A percentile compares a stretch with the other conserved stretches of the same genome.
These are phyloP conservation scores for Cyprinodon tularosa DNA, from an alignment of 2,113 vertebrate species.

Conservation along the genomic window DNA sequence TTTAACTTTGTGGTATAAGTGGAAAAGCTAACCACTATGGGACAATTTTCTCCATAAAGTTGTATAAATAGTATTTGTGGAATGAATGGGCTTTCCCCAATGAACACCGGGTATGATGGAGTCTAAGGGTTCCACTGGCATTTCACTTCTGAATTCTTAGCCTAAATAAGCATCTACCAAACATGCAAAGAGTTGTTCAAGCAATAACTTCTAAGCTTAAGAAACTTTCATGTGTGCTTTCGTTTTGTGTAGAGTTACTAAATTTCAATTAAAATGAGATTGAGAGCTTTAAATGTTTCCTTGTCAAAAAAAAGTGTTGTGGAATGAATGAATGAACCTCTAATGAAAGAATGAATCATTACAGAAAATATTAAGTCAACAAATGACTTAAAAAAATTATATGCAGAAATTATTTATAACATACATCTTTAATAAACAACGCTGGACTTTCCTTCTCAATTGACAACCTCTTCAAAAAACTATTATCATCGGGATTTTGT, in stretches of 20 bases:
- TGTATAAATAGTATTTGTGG: constrained; percentile 73
- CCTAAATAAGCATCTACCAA: constrained; percentile 53
- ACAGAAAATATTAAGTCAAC: no score
- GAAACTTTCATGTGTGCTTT: background rate
- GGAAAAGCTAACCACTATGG: constrained; percentile 68
- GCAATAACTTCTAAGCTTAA: background rate
- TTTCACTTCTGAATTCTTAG: constrained; percentile 24
- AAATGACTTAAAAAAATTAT: no score
- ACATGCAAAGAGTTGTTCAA: constrained; percentile 8
- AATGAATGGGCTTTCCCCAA: constrained; percentile 72
- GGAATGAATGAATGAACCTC: no score
- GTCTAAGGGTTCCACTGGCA: constrained; percentile 57
- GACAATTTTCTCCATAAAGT: constrained; percentile 71
- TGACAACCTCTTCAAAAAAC: no score
- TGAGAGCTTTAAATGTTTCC: no score
- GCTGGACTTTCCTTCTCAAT: no score
- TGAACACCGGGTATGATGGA: constrained; percentile 31
- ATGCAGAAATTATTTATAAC: no score
- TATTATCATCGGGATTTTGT: no score
- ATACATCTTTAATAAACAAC: no score
- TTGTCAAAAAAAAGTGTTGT: no score
- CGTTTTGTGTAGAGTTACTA: background rate
- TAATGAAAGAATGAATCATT: no score
- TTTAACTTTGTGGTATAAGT: constrained; percentile 69
- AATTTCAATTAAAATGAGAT: background rate